Percentiles rank a stretch among this genome's conserved stretches.
Conservation (phyloP, 1,140 invertebrate species). For the Lasioglossum baleicum region DNA sequence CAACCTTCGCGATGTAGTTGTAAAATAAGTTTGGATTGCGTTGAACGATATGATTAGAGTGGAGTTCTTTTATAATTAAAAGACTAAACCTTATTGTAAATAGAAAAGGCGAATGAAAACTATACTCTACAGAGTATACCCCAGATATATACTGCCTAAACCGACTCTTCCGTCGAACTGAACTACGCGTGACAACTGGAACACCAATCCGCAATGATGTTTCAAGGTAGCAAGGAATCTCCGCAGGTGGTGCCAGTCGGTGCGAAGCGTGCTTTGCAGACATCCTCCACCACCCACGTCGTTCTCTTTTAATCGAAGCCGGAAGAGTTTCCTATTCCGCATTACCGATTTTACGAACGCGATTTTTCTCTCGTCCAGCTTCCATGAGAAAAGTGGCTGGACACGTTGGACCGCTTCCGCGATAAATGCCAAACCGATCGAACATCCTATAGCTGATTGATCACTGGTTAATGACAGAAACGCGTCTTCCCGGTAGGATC, state of each 20-base stretch:
- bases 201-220: slow-evolving; percentile 43
- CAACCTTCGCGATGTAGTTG: no score
- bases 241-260: slow-evolving; percentile 49
- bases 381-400: neutral
- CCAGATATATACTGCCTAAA: no score
- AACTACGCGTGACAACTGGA: slow-evolving; percentile 10
- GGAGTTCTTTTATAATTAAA: no score
- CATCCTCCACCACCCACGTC: slow-evolving; percentile 34
- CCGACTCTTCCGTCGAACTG: no score
- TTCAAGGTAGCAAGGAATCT: slow-evolving; percentile 41
- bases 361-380: neutral
- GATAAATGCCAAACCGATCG: slow-evolving; percentile 43
- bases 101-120: no score
- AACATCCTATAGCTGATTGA: slow-evolving; percentile 32
- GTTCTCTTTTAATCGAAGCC: slow-evolving; percentile 38
- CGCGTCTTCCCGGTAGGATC: slow-evolving; percentile 21
- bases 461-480: slow-evolving; percentile 44
- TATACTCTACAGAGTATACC: no score
- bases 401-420: neutral
- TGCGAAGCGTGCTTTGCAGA: slow-evolving; percentile 54
- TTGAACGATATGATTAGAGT: no score
- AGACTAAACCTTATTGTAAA: no score
- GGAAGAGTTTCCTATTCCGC: neutral
- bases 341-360: neutral
- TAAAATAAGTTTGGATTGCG: no score